Conservation (phyloP, 2,797 vertebrate species). For the Mastacembelus armatus region DNA sequence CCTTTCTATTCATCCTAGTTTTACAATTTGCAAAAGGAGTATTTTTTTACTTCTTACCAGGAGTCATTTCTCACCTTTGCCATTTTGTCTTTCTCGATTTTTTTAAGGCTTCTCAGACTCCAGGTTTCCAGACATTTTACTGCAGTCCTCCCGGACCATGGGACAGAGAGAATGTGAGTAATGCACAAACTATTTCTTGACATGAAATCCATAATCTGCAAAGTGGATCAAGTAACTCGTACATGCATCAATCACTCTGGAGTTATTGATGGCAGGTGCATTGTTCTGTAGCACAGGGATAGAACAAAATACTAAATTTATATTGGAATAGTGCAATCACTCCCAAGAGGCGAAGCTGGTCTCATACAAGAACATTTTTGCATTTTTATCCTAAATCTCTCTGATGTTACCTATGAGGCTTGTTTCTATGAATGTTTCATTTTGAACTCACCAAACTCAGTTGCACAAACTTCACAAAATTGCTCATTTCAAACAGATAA, state of each 20-base stretch:
- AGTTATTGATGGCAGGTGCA: conserved; percentile 54
- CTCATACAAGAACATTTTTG: too few relatives aligned
- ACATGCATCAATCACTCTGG: conserved; percentile 59
- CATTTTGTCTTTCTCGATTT: conserved; percentile 25
- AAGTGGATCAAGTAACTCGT: conserved; percentile 63
- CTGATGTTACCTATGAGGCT: too few relatives aligned
- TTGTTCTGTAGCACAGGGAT: conserved; percentile 8
- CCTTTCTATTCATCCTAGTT: conserved; percentile 36
- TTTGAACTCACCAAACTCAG: too few relatives aligned
- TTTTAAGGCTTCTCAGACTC: conserved; percentile 2
- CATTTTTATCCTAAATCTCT: too few relatives aligned
- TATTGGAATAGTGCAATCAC: conserved; percentile 9
- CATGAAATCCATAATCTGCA: conserved; percentile 69
- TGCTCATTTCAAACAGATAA: too few relatives aligned
- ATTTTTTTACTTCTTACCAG: conserved; percentile 27
- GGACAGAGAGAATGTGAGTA: conserved; percentile 50
- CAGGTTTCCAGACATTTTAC: conserved; percentile 18
- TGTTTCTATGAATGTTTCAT: too few relatives aligned
- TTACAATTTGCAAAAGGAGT: conserved; percentile 47
- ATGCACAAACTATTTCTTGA: conserved; percentile 70
- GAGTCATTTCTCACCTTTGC: conserved; percentile 37
- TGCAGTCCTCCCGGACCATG: conserved; percentile 31
- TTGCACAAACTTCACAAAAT: too few relatives aligned
- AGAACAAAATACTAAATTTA: conserved; percentile 24
- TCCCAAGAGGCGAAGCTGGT: conserved; percentile 10